phyloP scores from a whole-genome alignment of 2,113 vertebrate species.

The Sturnira hondurensis region DNA sequence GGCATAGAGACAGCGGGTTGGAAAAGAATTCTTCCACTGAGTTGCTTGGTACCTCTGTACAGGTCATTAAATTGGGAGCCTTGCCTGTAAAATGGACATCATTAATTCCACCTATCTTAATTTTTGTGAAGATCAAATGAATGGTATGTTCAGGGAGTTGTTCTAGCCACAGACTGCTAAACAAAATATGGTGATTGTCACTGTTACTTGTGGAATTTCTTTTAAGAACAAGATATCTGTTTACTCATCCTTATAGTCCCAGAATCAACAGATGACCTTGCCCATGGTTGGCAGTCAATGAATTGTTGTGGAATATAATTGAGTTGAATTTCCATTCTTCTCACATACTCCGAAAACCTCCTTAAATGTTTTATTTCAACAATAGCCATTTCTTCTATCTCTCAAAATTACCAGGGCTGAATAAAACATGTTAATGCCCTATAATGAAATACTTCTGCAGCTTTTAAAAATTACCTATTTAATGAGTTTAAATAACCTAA shows the following conservation, averaged over 20 bases:
- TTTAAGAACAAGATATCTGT: not conserved
- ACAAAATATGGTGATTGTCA: not conserved
- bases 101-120: not conserved
- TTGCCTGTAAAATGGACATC: not conserved
- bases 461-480: not conserved
- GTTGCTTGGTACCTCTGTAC: not conserved
- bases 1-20: too few species aligned
- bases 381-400: not conserved
- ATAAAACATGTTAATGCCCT: not conserved
- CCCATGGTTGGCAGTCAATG: not conserved
- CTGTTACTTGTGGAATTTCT: not conserved
- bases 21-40: not conserved
- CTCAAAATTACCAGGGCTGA: slow-evolving; percentile 28
- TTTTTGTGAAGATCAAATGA: not conserved
- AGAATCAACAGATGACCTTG: not conserved
- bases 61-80: not conserved
- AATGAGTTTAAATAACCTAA: not conserved
- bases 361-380: not conserved
- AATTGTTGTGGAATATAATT: not conserved
- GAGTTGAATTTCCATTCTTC: not conserved
- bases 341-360: not conserved
- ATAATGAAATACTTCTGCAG: not conserved
- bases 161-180: not conserved
- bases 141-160: not conserved
- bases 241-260: not conserved